Conservation (phyloP, 2,888 invertebrate species). For the Hydropsyche betteni region DNA sequence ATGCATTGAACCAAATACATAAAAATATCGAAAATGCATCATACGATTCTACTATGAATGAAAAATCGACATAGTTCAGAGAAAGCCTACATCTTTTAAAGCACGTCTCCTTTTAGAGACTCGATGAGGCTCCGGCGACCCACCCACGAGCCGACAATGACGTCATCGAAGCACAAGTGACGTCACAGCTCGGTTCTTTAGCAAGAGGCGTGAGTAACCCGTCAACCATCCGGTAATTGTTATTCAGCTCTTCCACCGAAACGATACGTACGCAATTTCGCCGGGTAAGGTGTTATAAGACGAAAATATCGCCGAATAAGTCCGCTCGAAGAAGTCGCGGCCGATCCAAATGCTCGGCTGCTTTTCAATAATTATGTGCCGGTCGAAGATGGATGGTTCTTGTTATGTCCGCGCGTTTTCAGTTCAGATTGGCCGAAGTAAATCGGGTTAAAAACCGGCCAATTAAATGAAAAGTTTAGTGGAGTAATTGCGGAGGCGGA, state of each 20-base stretch:
- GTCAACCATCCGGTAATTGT: conserved; percentile 37
- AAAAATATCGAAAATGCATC: no score
- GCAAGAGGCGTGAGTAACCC: conserved; percentile 32
- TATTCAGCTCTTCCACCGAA: conserved; percentile 15
- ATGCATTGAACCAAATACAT: no score
- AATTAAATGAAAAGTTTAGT: conserved; percentile 2
- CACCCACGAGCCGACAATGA: conserved; percentile 12
- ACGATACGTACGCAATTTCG: background rate
- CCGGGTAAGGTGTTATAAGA: background rate
- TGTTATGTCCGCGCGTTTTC: no score
- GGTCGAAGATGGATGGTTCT: no score
- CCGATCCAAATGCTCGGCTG: no score
- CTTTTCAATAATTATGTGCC: no score
- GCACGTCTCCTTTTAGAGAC: conserved; percentile 27
- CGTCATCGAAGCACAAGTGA: conserved; percentile 20
- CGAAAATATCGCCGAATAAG: no score
- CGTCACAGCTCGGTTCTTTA: conserved; percentile 28
- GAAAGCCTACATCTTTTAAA: conserved; percentile 21
- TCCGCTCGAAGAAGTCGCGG: no score
- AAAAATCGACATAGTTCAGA: no score
- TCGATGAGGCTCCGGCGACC: background rate
- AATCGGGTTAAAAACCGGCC: conserved; percentile 14
- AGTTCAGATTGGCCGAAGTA: background rate
- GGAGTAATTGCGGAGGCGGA: background rate
- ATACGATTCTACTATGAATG: no score